Conservation (phyloP, 2,113 vertebrate species). For the Chloropsis hardwickii region DNA sequence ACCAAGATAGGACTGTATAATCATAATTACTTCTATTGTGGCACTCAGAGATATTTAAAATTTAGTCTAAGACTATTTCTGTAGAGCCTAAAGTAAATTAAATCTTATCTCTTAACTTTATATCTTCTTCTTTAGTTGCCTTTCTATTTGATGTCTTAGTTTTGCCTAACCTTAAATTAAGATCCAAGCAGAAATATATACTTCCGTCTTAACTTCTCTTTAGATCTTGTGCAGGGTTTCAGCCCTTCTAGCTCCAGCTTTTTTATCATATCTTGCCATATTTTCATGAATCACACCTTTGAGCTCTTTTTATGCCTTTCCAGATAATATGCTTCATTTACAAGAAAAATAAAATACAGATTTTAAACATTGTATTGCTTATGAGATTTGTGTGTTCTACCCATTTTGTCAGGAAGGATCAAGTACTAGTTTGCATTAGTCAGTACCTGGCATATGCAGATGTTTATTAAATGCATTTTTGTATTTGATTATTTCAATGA, state of each 20-base stretch:
- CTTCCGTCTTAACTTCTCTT: neutral
- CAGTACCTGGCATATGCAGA: neutral
- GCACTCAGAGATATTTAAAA: slow-evolving; percentile 10
- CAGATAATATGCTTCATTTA: neutral
- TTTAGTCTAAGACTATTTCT: neutral
- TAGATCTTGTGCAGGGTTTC: neutral
- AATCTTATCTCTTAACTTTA: neutral
- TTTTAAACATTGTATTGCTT: neutral
- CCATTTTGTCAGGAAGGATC: neutral
- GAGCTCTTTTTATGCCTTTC: neutral
- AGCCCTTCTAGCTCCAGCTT: neutral
- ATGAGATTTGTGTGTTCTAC: neutral
- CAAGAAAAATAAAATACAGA: neutral
- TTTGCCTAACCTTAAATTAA: neutral
- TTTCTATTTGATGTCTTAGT: neutral
- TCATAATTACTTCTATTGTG: neutral
- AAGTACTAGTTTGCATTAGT: neutral
- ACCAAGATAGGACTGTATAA: neutral
- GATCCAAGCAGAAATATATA: neutral
- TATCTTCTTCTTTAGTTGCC: neutral
- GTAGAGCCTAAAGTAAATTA: neutral
- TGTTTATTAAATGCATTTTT: neutral
- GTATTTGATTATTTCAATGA: neutral
- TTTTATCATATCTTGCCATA: neutral
- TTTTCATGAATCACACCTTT: neutral